A percentile compares a stretch with the other conserved stretches of the same genome.
These are phyloP conservation scores for Alloscopus bannaensis DNA, from an alignment of 2,888 invertebrate species.

Conservation along the genomic window DNA sequence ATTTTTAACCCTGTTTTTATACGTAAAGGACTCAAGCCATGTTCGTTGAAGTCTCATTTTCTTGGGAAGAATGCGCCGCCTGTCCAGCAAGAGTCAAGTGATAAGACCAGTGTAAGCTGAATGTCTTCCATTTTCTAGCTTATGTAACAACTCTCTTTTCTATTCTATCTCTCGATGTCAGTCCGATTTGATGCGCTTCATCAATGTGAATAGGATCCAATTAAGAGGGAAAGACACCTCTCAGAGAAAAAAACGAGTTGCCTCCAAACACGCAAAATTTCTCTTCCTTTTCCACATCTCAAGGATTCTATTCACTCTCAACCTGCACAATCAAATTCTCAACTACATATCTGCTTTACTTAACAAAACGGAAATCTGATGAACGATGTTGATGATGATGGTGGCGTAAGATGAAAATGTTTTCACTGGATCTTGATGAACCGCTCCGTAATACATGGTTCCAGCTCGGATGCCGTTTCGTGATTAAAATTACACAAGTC, in stretches of 20 bases:
- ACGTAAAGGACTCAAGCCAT: too few relatives aligned
- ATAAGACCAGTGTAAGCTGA: too few relatives aligned
- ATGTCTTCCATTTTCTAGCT: too few relatives aligned
- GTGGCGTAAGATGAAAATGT: background rate
- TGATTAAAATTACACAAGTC: conserved; percentile 44
- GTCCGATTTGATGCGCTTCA: conserved; percentile 4
- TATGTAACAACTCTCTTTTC: background rate
- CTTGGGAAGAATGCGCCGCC: background rate
- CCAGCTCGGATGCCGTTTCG: conserved; percentile 27
- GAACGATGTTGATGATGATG: conserved; percentile 24
- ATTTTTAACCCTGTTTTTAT: too few relatives aligned
- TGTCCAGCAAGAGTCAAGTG: background rate
- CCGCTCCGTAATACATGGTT: background rate
- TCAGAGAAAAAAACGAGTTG: too few relatives aligned
- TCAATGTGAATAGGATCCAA: conserved; percentile 27
- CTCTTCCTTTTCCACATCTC: background rate
- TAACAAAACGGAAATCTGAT: conserved; percentile 52
- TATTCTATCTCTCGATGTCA: background rate
- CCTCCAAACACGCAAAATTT: background rate
- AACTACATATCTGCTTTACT: conserved; percentile 35
- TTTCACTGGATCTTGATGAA: background rate
- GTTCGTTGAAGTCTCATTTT: too few relatives aligned
- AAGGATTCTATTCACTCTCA: background rate
- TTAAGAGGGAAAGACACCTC: conserved; percentile 6
- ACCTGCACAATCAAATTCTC: conserved; percentile 22